Evolutionary conservation across 2,888 invertebrate genomes (phyloP), one percentile per base, ranked within the genome.

Genomic region (Epirrhoe alternata): DNA sequence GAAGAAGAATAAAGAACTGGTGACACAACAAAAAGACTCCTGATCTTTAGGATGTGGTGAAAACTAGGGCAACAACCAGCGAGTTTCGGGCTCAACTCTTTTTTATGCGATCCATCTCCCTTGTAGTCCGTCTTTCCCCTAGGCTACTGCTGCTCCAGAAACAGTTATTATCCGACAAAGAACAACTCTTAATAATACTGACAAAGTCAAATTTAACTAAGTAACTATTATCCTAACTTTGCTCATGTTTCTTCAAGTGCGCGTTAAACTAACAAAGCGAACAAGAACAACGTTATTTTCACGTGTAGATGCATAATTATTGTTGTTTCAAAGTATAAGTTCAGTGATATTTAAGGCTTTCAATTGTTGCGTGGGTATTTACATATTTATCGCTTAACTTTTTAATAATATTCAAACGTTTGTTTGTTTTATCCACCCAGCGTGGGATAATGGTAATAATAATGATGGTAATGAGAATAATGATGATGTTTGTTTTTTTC

Each of bases 321-420:
- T 54, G 24, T 52, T 24, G 33, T 53, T 61, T 31, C 17, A n/a
- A 61, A 54, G 38, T 42, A 42, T 42, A 35, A 24, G n/a, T 31
- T 17, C 17, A 12, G n/a, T 50, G 5, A 33, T 47, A 61, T 54
- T 30, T 10, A n/a, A 35, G n/a, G 52, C 10, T 12, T 33, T 42
- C 38, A 42, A 42, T 1, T 42, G 38, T 42, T 42, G 38, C 38
- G 38, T 42, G 38, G 38, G 38, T 4, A 5, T 10, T 42, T 42
- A 42, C 12, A 42, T 42, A 10, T 12, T 42, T 42, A 42, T 42
- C 0, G 6, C 33, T 33, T 33, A 42, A 12, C 12, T 42, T 33
- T 33, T 42, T 42, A 42, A 42, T 42, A 12, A 10, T 12, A 42
- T 12, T 42, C 5, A 42, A 12, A 42, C 12, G 8, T 42, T 42